phyloP scores from a whole-genome alignment of 1,140 invertebrate genomes.

The Dinoponera quadriceps region DNA sequence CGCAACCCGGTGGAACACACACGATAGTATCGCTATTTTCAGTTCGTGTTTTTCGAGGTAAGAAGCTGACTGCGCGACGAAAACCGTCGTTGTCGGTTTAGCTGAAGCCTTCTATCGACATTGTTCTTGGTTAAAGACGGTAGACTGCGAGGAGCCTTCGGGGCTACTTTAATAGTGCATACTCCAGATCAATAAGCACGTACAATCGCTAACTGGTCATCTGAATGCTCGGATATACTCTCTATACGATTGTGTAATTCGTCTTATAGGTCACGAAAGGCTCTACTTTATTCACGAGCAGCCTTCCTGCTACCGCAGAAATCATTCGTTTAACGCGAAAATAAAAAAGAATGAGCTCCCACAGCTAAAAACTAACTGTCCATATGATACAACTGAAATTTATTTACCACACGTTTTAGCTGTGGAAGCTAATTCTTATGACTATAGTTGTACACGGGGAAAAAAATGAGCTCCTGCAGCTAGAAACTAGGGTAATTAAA shows the following conservation, averaged over 20 bases:
- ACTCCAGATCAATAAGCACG: slow-evolving; percentile 40
- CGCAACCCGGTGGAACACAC: too few species aligned
- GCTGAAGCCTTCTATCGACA: not conserved
- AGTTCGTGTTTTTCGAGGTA: not conserved
- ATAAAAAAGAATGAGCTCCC: too few species aligned
- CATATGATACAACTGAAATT: too few species aligned
- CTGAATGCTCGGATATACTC: slow-evolving; percentile 6
- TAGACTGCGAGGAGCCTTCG: not conserved
- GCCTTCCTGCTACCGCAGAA: not conserved
- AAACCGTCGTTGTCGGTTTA: not conserved
- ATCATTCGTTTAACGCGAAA: too few species aligned
- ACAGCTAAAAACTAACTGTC: too few species aligned
- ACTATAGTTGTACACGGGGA: too few species aligned
- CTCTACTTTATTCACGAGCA: not conserved
- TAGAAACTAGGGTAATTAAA: too few species aligned
- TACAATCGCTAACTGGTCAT: slow-evolving; percentile 6
- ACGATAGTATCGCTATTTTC: not conserved
- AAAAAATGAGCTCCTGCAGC: too few species aligned
- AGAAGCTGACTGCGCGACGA: not conserved
- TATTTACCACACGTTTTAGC: too few species aligned
- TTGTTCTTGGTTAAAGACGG: not conserved
- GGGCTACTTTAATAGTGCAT: slow-evolving; percentile 23
- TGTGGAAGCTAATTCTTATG: too few species aligned
- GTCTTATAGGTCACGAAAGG: slow-evolving; percentile 5
- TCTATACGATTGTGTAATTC: not conserved